Evolutionary conservation across 2,888 invertebrate species (phyloP).

Genomic region (Sussaba pulchella): DNA sequence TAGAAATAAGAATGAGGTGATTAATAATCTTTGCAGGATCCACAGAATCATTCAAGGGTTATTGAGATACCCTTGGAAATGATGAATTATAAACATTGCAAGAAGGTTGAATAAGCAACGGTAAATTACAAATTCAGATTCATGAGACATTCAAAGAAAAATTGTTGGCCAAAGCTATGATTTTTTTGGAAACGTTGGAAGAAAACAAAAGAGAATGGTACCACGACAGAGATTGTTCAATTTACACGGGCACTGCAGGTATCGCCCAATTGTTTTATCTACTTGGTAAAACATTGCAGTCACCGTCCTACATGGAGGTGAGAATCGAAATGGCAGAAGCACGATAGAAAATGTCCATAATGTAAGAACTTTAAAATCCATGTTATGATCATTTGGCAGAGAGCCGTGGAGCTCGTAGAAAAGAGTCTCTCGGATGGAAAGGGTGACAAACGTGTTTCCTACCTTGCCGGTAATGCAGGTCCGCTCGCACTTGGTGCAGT

Average conservation of each 20-base stretch:
- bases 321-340: constrained; percentile 21
- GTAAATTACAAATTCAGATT: constrained; percentile 83
- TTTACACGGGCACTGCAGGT: constrained; percentile 92
- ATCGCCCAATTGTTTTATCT: constrained; percentile 88
- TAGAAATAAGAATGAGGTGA: constrained; percentile 63
- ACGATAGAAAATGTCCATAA: neutral
- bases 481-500: constrained; percentile 88
- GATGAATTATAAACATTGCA: neutral
- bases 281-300: constrained; percentile 79
- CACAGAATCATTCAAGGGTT: no score
- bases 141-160: constrained; percentile 84
- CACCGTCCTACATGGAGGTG: constrained; percentile 76
- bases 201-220: constrained; percentile 84
- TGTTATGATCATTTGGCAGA: constrained; percentile 77
- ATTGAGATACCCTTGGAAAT: no score
- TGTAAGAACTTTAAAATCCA: neutral
- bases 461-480: constrained; percentile 89
- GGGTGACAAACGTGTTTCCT: constrained; percentile 86
- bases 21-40: no score
- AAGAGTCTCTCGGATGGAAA: constrained; percentile 80
- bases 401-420: constrained; percentile 84
- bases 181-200: constrained; percentile 83
- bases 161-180: constrained; percentile 83
- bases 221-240: constrained; percentile 86
- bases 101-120: neutral